phyloP scores from a whole-genome alignment of 2,888 invertebrate genomes.

The Cephonodes hylas region DNA sequence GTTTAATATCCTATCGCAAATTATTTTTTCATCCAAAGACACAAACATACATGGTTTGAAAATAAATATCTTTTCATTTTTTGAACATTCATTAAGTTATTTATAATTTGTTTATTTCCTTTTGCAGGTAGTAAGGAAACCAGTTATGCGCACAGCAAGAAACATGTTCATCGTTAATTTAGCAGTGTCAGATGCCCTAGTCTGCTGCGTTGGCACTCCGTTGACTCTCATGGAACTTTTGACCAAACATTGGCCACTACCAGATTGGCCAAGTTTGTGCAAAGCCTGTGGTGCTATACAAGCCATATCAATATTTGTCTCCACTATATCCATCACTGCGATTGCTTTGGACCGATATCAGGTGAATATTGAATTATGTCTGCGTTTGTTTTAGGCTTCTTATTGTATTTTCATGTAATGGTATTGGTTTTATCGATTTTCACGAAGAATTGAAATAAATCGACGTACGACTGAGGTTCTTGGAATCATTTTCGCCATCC shows the following conservation, averaged over 20 bases:
- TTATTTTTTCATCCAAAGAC: no score
- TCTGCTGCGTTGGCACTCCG: slow-evolving; percentile 95
- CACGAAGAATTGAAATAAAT: neutral
- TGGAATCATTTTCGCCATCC: no score
- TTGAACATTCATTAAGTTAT: no score
- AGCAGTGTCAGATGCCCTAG: slow-evolving; percentile 90
- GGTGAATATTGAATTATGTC: slow-evolving; percentile 58
- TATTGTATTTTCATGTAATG: neutral
- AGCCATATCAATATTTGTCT: slow-evolving; percentile 95
- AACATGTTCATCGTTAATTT: slow-evolving; percentile 95
- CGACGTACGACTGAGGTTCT: no score
- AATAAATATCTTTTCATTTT: no score
- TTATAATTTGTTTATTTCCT: slow-evolving; percentile 2
- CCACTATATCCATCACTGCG: slow-evolving; percentile 95
- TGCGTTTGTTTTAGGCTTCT: neutral
- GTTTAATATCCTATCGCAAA: no score
- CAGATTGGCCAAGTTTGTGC: slow-evolving; percentile 88
- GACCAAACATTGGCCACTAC: slow-evolving; percentile 92
- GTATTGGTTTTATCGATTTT: neutral
- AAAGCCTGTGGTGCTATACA: slow-evolving; percentile 93
- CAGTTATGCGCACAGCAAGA: slow-evolving; percentile 94
- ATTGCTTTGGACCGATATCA: slow-evolving; percentile 93
- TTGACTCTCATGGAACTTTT: slow-evolving; percentile 93
- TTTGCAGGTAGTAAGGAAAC: slow-evolving; percentile 88
- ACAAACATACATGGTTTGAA: no score